Percentiles rank a stretch among this genome's conserved stretches.
Evolutionary conservation across 2,888 invertebrate genomes (phyloP).

Genomic region (Troilus luridus): DNA sequence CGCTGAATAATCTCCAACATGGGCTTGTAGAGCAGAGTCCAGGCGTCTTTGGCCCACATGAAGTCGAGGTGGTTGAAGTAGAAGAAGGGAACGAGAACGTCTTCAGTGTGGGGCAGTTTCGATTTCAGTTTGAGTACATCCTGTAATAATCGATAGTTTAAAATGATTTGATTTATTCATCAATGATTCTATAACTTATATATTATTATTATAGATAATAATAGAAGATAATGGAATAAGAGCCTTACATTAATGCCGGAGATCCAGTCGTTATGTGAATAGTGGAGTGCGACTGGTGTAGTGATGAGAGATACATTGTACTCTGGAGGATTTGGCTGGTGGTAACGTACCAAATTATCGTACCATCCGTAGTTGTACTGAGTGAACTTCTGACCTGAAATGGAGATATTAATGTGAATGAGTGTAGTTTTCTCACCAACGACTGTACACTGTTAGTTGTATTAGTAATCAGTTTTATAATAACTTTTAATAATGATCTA

Average conservation of each 20-base stretch:
- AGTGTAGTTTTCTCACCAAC: not conserved
- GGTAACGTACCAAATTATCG: conserved; percentile 75
- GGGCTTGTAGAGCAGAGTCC: conserved; percentile 63
- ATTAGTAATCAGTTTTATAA: no score
- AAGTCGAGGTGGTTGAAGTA: conserved; percentile 85
- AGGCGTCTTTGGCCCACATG: conserved; percentile 69
- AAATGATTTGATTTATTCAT: not conserved
- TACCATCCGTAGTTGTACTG: conserved; percentile 80
- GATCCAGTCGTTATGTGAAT: conserved; percentile 81
- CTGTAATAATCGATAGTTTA: conserved; percentile 67
- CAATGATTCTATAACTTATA: no score
- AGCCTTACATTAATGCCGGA: conserved; percentile 73
- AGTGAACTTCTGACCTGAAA: conserved; percentile 73
- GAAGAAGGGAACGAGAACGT: conserved; percentile 72
- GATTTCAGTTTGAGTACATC: conserved; percentile 75
- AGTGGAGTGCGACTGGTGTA: conserved; percentile 77
- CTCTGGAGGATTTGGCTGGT: conserved; percentile 74
- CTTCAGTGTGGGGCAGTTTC: conserved; percentile 72
- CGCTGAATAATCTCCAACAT: conserved; percentile 55
- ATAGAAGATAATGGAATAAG: not conserved
- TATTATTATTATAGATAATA: not conserved
- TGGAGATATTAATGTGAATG: not conserved
- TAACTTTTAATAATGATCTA: not conserved
- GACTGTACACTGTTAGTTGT: not conserved
- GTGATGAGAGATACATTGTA: conserved; percentile 76